Conservation (phyloP, 2,797 vertebrate species). For the Enteromius trimaculatus region DNA sequence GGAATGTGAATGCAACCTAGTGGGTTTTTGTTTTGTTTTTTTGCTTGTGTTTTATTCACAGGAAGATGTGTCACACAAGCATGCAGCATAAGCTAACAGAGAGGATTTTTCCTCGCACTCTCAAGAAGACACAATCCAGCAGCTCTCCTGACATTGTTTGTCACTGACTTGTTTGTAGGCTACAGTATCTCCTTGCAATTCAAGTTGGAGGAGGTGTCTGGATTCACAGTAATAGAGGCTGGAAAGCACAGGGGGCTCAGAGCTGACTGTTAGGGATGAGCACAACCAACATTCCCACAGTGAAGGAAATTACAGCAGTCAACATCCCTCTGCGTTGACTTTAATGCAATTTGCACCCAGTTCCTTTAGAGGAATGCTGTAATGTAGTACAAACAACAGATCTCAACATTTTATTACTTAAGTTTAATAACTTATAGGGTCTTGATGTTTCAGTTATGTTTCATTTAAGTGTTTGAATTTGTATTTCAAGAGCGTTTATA, state of each 20-base stretch:
- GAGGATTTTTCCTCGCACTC: slow-evolving; percentile 17
- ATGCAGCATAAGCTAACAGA: slow-evolving; percentile 23
- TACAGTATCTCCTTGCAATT: slow-evolving; percentile 24
- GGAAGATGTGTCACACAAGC: slow-evolving; percentile 21
- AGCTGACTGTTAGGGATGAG: slow-evolving; percentile 25
- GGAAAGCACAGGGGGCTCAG: slow-evolving; percentile 8
- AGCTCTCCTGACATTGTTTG: slow-evolving; percentile 41
- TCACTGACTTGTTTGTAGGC: slow-evolving; percentile 45
- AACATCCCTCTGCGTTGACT: slow-evolving; percentile 37
- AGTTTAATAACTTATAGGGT: not conserved
- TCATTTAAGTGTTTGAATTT: not conserved
- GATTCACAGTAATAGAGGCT: slow-evolving; percentile 13
- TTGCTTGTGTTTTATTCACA: slow-evolving; percentile 29
- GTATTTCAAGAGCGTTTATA: not conserved
- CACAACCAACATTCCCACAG: slow-evolving; percentile 31
- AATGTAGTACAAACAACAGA: not conserved
- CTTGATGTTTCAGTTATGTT: slow-evolving; percentile 5
- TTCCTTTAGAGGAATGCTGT: not conserved
- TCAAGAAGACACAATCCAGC: slow-evolving; percentile 27
- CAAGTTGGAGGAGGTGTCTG: slow-evolving; percentile 21
- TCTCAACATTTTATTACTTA: not conserved
- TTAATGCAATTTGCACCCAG: slow-evolving; percentile 14
- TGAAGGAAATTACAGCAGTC: slow-evolving; percentile 32
- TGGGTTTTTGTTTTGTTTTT: not conserved
- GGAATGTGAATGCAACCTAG: not conserved